Evolutionary conservation across 1,140 invertebrate genomes (phyloP), one percentile per base, ranked within the genome.

Genomic region (Portunus trituberculatus): DNA sequence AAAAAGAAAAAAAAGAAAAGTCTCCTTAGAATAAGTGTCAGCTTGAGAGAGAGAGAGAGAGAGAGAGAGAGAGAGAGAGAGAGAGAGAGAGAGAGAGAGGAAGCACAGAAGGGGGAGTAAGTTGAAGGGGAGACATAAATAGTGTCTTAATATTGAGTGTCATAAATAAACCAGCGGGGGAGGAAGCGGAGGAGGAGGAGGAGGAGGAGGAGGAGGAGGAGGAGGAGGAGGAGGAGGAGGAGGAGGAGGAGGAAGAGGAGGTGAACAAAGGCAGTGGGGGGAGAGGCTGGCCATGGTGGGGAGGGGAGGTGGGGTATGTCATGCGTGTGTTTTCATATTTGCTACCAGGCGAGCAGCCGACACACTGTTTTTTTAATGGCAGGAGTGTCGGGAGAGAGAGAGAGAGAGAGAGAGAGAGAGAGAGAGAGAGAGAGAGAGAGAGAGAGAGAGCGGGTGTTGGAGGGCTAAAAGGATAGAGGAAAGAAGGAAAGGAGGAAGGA

Each of bases 11-110:
- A 59, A 76, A 76, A n/a, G 25, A 76, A n/a, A n/a, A 25, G 67
- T n/a, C n/a, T 76, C 67, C n/a, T 39, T n/a, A 76, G 8, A 76
- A 76, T n/a, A n/a, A 8, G 52, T 39, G 39, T 39, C 39, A 39
- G 39, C 39, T 6, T 12, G 83, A 84, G 83, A 32, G 83, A 32
- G 29, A 32, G 39, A 87, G 86, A 20, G 83, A 32, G 14, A 39
- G 31, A 87, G n/a, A 39, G 86, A 87, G 52, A 39, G 39, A 28
- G 86, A 87, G 86, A 25, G 31, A 87, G 86, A 87, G n/a, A 46
- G 86, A 28, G 29, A n/a, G 31, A 87, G 31, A 84, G 86, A 28
- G 31, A 87, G 86, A 32, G 31, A n/a, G 31, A 39, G 25, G 10
- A 10, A 39, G 25, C 14, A 87, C 31, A 87, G 31, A 39, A 46